Evolutionary conservation across 2,113 vertebrate genomes (phyloP).

Genomic region (Morone chrysops): DNA sequence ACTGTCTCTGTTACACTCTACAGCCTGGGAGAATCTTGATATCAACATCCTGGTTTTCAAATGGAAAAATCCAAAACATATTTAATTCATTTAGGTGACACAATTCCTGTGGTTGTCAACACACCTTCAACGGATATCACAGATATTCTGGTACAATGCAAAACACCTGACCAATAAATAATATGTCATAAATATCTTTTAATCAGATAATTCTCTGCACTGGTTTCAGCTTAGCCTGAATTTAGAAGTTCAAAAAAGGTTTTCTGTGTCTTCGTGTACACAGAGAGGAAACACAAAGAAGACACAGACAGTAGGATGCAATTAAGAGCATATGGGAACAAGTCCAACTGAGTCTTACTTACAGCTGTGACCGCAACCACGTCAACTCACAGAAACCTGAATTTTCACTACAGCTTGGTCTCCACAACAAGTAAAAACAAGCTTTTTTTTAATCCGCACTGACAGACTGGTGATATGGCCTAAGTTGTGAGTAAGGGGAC

Average conservation of each 20-base stretch:
- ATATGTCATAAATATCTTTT: not conserved
- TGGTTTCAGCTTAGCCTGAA: not conserved
- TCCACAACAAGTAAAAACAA: conserved; percentile 68
- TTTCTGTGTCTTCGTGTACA: not conserved
- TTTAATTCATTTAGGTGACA: not conserved
- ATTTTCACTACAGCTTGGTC: conserved; percentile 27
- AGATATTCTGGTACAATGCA: not conserved
- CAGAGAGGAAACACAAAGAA: not conserved
- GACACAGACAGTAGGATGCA: not conserved
- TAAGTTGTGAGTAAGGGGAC: conserved; percentile 34
- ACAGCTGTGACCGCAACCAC: not conserved
- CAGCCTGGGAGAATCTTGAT: not conserved
- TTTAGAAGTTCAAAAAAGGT: not conserved
- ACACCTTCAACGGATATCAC: not conserved
- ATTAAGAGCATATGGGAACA: not conserved
- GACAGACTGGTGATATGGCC: conserved; percentile 36
- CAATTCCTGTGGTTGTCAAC: not conserved
- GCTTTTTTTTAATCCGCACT: conserved; percentile 6
- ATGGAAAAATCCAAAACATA: not conserved
- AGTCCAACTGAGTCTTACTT: not conserved
- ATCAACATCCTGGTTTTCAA: not conserved
- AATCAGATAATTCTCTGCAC: not conserved
- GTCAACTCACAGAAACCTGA: not conserved
- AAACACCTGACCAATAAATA: not conserved
- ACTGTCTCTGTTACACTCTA: not conserved